Percentiles rank a stretch among this genome's conserved stretches.
These are phyloP conservation scores for Galeopterus variegatus DNA, from an alignment of 2,113 vertebrate genomes.

Conservation along the genomic window DNA sequence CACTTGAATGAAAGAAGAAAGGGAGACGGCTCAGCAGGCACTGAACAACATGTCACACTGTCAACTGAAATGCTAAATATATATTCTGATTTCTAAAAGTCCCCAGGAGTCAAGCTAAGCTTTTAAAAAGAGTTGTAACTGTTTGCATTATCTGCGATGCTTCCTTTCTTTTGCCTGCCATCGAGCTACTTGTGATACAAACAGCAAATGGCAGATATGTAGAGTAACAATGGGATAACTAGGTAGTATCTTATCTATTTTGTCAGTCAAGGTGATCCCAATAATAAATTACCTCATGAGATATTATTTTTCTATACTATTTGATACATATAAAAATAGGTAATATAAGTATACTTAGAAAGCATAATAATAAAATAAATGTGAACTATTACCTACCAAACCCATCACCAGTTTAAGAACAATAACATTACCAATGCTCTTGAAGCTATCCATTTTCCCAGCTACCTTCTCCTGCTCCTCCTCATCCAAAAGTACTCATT, in stretches of 20 bases:
- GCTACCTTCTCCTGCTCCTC: neutral
- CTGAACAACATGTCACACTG: slow-evolving; percentile 74
- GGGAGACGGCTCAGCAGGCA: neutral
- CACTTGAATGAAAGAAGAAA: slow-evolving; percentile 63
- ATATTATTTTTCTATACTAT: neutral
- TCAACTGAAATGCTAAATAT: slow-evolving; percentile 69
- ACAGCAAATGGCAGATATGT: neutral
- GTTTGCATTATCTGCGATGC: neutral
- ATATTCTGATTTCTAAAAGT: slow-evolving; percentile 78
- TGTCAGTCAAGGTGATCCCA: neutral
- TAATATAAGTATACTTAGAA: neutral
- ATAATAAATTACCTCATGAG: neutral
- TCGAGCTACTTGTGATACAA: neutral
- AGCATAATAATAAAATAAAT: slow-evolving; percentile 8
- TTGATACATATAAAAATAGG: neutral
- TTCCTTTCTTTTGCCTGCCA: neutral
- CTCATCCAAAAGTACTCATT: neutral
- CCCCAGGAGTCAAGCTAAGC: slow-evolving; percentile 66
- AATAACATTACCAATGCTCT: neutral
- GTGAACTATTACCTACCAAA: neutral
- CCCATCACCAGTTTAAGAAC: neutral
- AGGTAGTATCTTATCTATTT: neutral
- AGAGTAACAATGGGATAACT: neutral
- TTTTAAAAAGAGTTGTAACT: slow-evolving; percentile 61
- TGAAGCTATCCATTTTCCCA: neutral